Percentiles rank a stretch among this genome's conserved stretches.
Conservation (phyloP, 2,888 invertebrate genomes). For the Nemapogon koenigi region DNA sequence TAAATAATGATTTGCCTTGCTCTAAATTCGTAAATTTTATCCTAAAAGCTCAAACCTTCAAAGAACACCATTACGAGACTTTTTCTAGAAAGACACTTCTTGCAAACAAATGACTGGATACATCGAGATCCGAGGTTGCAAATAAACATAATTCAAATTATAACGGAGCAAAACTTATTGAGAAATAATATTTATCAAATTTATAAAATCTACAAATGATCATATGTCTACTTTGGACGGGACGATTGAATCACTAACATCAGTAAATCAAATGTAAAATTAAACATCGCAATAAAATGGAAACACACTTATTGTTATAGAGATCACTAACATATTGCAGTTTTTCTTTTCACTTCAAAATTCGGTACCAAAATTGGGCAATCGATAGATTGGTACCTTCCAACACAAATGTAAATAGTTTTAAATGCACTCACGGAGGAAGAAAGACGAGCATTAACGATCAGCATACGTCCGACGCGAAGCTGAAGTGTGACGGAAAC, state of each 20-base stretch:
- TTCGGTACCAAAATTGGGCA: conserved; percentile 51
- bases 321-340: no score
- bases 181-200: no score
- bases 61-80: conserved; percentile 31
- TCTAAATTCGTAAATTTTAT: conserved; percentile 38
- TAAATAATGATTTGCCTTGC: neutral
- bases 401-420: neutral
- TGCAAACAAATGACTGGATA: no score
- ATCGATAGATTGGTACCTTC: conserved; percentile 21
- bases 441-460: neutral
- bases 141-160: no score
- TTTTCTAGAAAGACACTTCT: conserved; percentile 29
- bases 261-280: neutral
- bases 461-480: conserved; percentile 7
- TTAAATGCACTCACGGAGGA: neutral
- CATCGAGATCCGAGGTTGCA: no score
- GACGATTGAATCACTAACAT: conserved; percentile 45
- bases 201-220: conserved; percentile 27
- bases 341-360: neutral
- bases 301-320: conserved; percentile 6
- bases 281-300: neutral
- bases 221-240: conserved; percentile 50
- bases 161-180: no score
- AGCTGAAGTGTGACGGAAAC: conserved; percentile 6
- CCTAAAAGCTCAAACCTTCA: conserved; percentile 53